phyloP scores from a whole-genome alignment of 2,888 invertebrate genomes.

The Pilophorus perplexus region DNA sequence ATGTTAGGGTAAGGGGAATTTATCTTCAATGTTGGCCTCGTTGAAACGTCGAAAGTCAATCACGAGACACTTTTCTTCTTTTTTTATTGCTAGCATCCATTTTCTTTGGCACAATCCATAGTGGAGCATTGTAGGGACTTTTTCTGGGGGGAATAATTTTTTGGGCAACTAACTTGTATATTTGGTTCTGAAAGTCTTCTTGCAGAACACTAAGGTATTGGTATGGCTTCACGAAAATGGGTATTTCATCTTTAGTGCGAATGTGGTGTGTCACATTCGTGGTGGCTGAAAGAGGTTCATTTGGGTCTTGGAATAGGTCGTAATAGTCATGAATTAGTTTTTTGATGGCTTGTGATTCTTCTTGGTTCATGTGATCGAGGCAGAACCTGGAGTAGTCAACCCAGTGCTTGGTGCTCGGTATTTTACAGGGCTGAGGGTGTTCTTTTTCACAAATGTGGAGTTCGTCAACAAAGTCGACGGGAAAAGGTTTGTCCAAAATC shows the following conservation, averaged over 20 bases:
- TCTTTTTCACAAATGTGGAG: background rate
- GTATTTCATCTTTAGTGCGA: constrained; percentile 13
- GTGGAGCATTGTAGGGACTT: constrained; percentile 5
- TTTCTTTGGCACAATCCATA: constrained; percentile 27
- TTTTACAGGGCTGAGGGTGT: background rate
- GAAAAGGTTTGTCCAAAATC: background rate
- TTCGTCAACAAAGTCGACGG: background rate
- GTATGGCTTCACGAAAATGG: constrained; percentile 10
- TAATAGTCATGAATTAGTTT: constrained; percentile 5
- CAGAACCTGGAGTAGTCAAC: background rate
- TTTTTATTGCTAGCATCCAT: constrained; percentile 7
- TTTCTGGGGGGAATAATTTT: background rate
- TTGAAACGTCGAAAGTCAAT: background rate
- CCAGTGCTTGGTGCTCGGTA: background rate
- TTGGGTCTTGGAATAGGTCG: background rate
- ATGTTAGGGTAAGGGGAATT: background rate
- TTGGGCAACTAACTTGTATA: background rate
- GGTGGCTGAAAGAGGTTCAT: background rate
- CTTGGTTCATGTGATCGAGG: constrained; percentile 1
- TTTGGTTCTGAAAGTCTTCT: constrained; percentile 4
- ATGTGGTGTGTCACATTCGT: constrained; percentile 16
- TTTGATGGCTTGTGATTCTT: constrained; percentile 8
- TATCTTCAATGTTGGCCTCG: too few species aligned
- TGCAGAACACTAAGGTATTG: background rate
- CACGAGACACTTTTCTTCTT: background rate